phyloP scores from a whole-genome alignment of 2,797 vertebrate genomes.

The Heterohyrax brucei region DNA sequence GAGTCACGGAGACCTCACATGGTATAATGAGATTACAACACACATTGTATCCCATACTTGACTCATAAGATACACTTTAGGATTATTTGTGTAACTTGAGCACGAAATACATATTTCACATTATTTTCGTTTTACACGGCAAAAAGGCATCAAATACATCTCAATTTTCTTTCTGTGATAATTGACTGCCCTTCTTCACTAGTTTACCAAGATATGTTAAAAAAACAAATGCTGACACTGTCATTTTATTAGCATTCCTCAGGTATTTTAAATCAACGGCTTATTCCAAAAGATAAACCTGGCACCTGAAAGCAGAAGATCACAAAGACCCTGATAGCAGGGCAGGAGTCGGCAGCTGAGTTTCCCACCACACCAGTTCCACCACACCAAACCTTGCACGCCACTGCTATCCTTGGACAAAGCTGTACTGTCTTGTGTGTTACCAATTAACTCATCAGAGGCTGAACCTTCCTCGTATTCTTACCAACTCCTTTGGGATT shows the following conservation, averaged over 20 bases:
- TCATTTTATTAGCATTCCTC: constrained; percentile 36
- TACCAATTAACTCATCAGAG: constrained; percentile 56
- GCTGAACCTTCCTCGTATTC: constrained; percentile 53
- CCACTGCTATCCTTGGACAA: neutral
- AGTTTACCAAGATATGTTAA: constrained; percentile 37
- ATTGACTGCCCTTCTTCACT: neutral
- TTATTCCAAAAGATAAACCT: constrained; percentile 19
- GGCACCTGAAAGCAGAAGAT: neutral
- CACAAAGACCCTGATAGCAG: neutral
- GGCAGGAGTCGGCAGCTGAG: neutral
- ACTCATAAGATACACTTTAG: constrained; percentile 13
- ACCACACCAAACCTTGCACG: fast-evolving
- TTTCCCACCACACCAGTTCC: neutral
- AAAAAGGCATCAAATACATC: constrained; percentile 39
- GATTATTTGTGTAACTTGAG: neutral
- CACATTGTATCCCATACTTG: neutral
- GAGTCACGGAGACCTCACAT: neutral
- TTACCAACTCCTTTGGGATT: constrained; percentile 32
- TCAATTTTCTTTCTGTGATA: neutral
- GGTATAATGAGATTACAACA: neutral
- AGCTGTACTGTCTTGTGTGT: constrained; percentile 28
- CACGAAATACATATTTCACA: neutral
- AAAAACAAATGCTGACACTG: neutral
- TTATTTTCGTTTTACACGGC: constrained; percentile 42
- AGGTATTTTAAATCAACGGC: neutral